phyloP scores from a whole-genome alignment of 92 coral and sea anemone species.

The Umimayanthus kanabou region DNA sequence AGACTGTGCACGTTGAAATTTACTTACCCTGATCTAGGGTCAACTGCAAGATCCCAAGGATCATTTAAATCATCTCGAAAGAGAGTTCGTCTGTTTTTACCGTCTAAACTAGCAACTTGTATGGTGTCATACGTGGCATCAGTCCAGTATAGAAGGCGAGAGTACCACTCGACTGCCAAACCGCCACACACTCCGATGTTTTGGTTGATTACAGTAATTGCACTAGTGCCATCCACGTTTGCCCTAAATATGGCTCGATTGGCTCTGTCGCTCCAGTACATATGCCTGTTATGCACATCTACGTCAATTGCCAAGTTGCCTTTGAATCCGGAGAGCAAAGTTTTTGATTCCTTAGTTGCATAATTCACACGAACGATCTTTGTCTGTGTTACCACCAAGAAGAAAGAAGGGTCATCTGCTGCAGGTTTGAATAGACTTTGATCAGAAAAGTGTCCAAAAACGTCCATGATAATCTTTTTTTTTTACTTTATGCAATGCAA shows the following conservation, averaged over 20 bases:
- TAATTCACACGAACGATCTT: slow-evolving; percentile 6
- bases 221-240: slow-evolving; percentile 6
- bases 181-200: slow-evolving; percentile 32
- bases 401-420: neutral
- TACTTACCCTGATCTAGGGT: slow-evolving; percentile 27
- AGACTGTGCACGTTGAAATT: no score
- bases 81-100: slow-evolving; percentile 16
- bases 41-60: slow-evolving; percentile 37
- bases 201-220: neutral
- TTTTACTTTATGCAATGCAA: no score
- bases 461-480: no score
- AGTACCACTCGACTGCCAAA: slow-evolving; percentile 35
- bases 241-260: slow-evolving; percentile 20
- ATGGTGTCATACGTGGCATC: slow-evolving; percentile 29
- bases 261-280: slow-evolving; percentile 25
- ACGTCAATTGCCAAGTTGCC: slow-evolving; percentile 30
- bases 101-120: slow-evolving; percentile 23
- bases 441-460: neutral
- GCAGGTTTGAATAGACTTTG: neutral
- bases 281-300: slow-evolving; percentile 1
- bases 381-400: slow-evolving; percentile 16
- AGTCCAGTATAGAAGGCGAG: slow-evolving; percentile 34
- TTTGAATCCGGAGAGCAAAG: neutral
- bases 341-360: neutral
- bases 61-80: slow-evolving; percentile 18